Base-by-base conservation (phyloP, 1,140 invertebrate species). In the Zaprionus ornatus region DNA sequence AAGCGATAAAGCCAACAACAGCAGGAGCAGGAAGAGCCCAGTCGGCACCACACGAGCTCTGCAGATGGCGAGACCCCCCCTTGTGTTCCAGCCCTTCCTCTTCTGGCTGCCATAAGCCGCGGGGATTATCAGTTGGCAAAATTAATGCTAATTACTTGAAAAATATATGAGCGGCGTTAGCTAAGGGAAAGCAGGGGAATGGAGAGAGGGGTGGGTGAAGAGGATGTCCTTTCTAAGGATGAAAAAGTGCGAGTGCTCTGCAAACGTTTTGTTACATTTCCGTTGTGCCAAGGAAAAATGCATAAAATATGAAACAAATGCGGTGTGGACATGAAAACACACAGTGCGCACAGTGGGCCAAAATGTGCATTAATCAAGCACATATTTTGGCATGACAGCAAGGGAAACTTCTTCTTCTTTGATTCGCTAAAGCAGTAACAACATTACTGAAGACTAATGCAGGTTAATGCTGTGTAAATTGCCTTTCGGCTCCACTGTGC, bases 121-220 rank as follows among this genome's bases (percentile, higher is more conserved):
- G 23, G 76, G 87, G 76, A 91, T 82, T 91, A 91, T 91, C 87
- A 91, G 88, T 87, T 87, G 79, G 83, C 74, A 80, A 87, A 91
- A 91, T 91, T 91, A 91, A 91, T 91, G 87, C 88, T 87, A 91
- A 91, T 91, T 91, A 91, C 87, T 87, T 91, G 82, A 79, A 84
- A 90, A 91, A 91, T 84, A 91, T 83, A 86, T 90, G 80, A 78
- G 64, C 67, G 66, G 56, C 73, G 80, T 59, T 77, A 75, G 74
- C 27, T 19, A 45, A 15, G 37, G 29, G 29, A 9, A 10, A 32
- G 3, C 3, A 21, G 23, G 17, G 32, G 29, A 15, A 15, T 17
- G 40, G 12, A 45, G 56, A n/a, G 2, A 21, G 9, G 3, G 7
- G 29, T 1, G 13, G 17, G 27, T 35, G n/a, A 15, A 35, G 12